Percentiles rank a stretch among this genome's conserved stretches.
These are phyloP conservation scores for Drosophila cracens DNA, from an alignment of 2,888 invertebrate species.

Conservation along the genomic window DNA sequence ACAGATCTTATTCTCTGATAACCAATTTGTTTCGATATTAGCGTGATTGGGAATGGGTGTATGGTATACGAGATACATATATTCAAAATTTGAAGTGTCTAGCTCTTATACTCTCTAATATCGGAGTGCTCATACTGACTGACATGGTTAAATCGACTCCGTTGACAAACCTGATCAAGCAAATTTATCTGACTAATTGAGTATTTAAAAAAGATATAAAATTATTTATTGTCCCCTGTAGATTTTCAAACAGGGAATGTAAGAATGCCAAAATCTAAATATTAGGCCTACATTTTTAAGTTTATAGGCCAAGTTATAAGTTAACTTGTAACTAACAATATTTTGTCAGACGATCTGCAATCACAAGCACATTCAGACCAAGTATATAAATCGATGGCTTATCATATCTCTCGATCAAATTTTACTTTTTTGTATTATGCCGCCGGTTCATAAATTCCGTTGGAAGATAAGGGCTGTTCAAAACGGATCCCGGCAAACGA, in stretches of 20 bases:
- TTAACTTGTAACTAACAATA: not conserved
- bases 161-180: not conserved
- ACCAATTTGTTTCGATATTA: not conserved
- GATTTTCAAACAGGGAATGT: no score
- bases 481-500: slow-evolving; percentile 55
- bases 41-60: not conserved
- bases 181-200: not conserved
- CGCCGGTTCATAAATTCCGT: slow-evolving; percentile 65
- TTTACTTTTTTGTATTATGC: slow-evolving; percentile 30
- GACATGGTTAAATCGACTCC: not conserved
- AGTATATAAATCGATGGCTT: slow-evolving; percentile 5
- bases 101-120: not conserved
- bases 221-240: not conserved
- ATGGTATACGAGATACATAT: not conserved
- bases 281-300: no score
- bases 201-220: not conserved
- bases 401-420: slow-evolving; percentile 40
- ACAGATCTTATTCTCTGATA: not conserved
- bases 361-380: not conserved
- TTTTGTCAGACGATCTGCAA: not conserved
- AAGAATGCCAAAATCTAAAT: no score
- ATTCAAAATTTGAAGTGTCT: not conserved
- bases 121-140: not conserved
- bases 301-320: not conserved
- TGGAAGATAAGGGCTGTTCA: slow-evolving; percentile 10